Evolutionary conservation across 2,888 invertebrate species (phyloP).

Genomic region (Meghimatium bilineatum): DNA sequence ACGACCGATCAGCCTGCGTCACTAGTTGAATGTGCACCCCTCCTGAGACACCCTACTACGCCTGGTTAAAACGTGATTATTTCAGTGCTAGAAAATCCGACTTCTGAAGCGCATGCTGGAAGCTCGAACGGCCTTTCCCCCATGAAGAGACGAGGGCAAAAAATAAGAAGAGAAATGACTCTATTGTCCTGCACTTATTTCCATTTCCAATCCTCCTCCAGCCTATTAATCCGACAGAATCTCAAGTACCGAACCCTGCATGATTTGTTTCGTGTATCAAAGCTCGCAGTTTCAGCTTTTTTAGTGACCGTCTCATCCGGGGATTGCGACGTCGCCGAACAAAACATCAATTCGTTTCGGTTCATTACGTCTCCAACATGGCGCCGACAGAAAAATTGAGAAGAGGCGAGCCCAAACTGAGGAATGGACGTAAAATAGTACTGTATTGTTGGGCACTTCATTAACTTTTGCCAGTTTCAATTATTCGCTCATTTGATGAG

Average conservation of each 20-base stretch:
- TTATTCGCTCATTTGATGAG: slow-evolving; percentile 36
- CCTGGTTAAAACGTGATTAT: slow-evolving; percentile 27
- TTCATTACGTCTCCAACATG: slow-evolving; percentile 46
- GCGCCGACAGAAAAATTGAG: slow-evolving; percentile 40
- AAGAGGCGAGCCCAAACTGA: slow-evolving; percentile 30
- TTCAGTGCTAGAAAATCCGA: slow-evolving; percentile 28
- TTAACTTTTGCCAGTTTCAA: slow-evolving; percentile 20
- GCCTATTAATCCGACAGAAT: slow-evolving; percentile 30
- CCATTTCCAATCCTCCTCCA: slow-evolving; percentile 31
- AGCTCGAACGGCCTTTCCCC: slow-evolving; percentile 21
- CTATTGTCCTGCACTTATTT: slow-evolving; percentile 38
- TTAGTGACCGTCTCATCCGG: slow-evolving; percentile 37
- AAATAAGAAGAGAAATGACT: slow-evolving; percentile 17
- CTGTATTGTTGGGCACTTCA: slow-evolving; percentile 28
- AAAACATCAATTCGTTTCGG: slow-evolving; percentile 46
- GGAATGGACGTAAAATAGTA: slow-evolving; percentile 24
- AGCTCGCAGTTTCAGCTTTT: slow-evolving; percentile 36
- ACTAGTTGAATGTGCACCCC: slow-evolving; percentile 3
- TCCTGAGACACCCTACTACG: slow-evolving; percentile 7
- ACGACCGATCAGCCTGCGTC: neutral
- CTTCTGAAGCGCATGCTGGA: slow-evolving; percentile 11
- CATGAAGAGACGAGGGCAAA: slow-evolving; percentile 3
- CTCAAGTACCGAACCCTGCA: slow-evolving; percentile 32
- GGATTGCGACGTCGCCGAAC: slow-evolving; percentile 36
- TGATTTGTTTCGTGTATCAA: slow-evolving; percentile 43